These are phyloP conservation scores for Athalia cordata DNA, from an alignment of 2,888 invertebrate genomes.

Conservation along the genomic window DNA sequence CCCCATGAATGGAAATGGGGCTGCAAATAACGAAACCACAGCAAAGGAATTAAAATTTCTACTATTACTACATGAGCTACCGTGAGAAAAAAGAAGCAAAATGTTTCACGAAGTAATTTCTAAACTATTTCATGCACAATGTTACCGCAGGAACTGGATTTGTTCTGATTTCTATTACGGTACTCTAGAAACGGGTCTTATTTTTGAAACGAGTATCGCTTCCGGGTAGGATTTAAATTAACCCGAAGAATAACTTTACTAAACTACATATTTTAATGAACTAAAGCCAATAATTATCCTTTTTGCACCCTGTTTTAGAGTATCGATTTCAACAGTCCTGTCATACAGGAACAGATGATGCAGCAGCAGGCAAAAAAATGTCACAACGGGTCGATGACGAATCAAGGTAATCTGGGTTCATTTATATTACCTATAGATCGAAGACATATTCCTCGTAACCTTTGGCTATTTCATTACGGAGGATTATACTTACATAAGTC, in stretches of 20 bases:
- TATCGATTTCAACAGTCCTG: constrained; percentile 62
- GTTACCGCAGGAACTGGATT: background rate
- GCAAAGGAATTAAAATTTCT: too few relatives aligned
- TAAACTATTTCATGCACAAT: background rate
- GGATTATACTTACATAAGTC: too few relatives aligned
- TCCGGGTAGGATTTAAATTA: too few relatives aligned
- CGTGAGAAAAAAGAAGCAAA: background rate
- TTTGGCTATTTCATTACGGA: too few relatives aligned
- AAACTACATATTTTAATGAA: too few relatives aligned
- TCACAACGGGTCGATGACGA: constrained; percentile 55
- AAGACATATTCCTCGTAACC: too few relatives aligned
- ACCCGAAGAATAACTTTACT: too few relatives aligned
- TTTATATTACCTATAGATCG: background rate
- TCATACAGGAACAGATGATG: constrained; percentile 61
- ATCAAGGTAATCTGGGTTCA: constrained; percentile 51
- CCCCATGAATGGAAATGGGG: too few relatives aligned
- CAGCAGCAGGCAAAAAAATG: constrained; percentile 60
- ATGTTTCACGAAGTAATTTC: background rate
- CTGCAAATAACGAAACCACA: too few relatives aligned
- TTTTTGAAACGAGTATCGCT: too few relatives aligned
- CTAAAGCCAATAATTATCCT: too few relatives aligned
- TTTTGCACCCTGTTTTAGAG: constrained; percentile 48
- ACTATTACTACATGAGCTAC: too few relatives aligned
- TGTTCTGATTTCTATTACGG: background rate
- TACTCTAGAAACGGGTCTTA: background rate